These are phyloP conservation scores for Pitta sordida DNA, from an alignment of 2,113 vertebrate species.

Conservation along the genomic window DNA sequence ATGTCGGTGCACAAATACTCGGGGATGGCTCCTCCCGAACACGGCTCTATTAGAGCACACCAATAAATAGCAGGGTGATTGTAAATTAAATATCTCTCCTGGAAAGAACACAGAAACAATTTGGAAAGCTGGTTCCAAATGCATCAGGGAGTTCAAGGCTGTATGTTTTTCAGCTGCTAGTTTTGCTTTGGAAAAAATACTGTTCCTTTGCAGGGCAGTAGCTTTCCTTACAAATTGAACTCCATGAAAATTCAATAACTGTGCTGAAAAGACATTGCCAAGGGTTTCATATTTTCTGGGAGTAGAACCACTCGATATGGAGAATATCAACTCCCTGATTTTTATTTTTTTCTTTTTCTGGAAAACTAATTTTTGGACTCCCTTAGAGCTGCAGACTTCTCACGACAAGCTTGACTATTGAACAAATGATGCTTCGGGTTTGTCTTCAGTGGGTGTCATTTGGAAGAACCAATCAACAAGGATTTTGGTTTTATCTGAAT, in stretches of 20 bases:
- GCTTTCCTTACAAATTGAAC: background rate
- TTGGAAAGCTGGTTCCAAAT: background rate
- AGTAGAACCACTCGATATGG: background rate
- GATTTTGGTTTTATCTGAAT: background rate
- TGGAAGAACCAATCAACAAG: background rate
- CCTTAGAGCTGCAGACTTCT: background rate
- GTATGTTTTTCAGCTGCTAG: background rate
- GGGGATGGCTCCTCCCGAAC: background rate
- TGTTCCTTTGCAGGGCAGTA: background rate
- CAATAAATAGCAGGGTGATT: background rate
- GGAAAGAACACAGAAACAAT: constrained; percentile 1
- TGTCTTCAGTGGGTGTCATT: background rate
- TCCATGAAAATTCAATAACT: background rate
- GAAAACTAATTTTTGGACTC: background rate
- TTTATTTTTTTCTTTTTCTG: background rate
- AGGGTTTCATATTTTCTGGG: background rate
- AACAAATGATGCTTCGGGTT: background rate
- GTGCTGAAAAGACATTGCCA: background rate
- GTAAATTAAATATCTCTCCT: constrained; percentile 27
- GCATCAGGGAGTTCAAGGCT: background rate
- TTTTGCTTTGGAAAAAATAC: background rate
- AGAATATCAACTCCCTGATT: background rate
- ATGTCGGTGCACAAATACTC: background rate
- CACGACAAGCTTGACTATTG: background rate
- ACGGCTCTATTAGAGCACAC: background rate